Conservation (phyloP, 2,113 vertebrate species). For the Malurus cyaneus region DNA sequence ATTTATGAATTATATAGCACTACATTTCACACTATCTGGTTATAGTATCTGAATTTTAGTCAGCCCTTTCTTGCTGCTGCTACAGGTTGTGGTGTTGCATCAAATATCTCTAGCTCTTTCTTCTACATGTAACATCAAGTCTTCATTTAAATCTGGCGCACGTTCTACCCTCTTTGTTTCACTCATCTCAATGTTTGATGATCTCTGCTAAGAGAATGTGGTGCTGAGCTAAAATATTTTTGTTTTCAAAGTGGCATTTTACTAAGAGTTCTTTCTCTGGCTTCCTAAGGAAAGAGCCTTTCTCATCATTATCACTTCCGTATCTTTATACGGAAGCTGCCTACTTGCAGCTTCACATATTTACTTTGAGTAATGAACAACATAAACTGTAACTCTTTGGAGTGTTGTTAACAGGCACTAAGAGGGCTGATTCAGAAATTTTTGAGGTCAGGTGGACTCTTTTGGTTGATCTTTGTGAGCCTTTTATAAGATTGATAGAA, state of each 20-base stretch:
- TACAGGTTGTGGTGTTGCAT: not conserved
- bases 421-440: not conserved
- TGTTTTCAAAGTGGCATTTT: not conserved
- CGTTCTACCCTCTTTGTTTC: not conserved
- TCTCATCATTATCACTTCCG: not conserved
- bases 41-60: not conserved
- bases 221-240: not conserved
- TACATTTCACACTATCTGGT: not conserved
- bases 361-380: not conserved
- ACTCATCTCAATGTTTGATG: not conserved
- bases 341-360: not conserved
- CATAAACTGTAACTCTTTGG: not conserved
- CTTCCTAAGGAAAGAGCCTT: not conserved
- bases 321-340: not conserved
- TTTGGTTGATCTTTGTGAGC: not conserved
- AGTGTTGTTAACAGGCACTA: not conserved
- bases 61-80: not conserved
- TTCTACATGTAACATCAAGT: not conserved
- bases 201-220: not conserved
- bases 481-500: not conserved
- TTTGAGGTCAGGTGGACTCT: not conserved
- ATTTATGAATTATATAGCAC: not conserved
- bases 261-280: not conserved
- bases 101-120: not conserved
- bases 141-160: not conserved